Evolutionary conservation across 2,113 vertebrate species (phyloP).

Genomic region (Misgurnus anguillicaudatus): DNA sequence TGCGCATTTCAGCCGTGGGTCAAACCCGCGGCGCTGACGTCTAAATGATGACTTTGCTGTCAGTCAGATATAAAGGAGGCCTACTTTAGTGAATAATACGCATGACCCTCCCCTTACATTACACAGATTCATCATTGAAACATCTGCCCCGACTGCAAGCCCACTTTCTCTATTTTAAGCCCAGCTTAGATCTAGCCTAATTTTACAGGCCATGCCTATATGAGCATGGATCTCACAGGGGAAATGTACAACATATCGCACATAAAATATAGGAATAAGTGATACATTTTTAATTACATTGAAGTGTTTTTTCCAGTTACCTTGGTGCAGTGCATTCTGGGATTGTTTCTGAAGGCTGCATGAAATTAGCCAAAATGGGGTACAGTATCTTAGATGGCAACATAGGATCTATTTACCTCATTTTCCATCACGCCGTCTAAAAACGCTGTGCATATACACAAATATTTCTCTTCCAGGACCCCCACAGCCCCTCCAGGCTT

Average conservation of each 20-base stretch:
- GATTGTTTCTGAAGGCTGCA: no score
- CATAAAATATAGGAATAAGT: no score
- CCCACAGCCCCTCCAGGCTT: background rate
- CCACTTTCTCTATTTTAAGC: slow-evolving; percentile 22
- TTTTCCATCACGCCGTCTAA: background rate
- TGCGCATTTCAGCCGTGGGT: slow-evolving; percentile 50
- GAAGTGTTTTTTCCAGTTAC: no score
- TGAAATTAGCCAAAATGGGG: no score
- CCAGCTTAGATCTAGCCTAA: slow-evolving; percentile 4
- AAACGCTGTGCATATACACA: slow-evolving; percentile 9
- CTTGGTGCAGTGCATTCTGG: no score
- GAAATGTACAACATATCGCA: no score
- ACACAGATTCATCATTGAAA: background rate
- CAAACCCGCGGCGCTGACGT: slow-evolving; percentile 60
- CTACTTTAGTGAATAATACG: slow-evolving; percentile 57
- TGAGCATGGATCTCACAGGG: background rate
- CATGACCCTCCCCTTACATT: background rate
- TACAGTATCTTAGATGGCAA: no score
- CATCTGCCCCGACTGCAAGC: background rate
- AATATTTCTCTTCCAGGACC: background rate
- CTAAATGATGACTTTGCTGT: slow-evolving; percentile 70
- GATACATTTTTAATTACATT: no score
- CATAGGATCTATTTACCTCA: background rate
- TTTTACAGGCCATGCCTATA: background rate
- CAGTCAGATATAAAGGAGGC: slow-evolving; percentile 65